Base-by-base conservation (phyloP, 2,797 vertebrate genomes). In the Propithecus perrieri region DNA sequence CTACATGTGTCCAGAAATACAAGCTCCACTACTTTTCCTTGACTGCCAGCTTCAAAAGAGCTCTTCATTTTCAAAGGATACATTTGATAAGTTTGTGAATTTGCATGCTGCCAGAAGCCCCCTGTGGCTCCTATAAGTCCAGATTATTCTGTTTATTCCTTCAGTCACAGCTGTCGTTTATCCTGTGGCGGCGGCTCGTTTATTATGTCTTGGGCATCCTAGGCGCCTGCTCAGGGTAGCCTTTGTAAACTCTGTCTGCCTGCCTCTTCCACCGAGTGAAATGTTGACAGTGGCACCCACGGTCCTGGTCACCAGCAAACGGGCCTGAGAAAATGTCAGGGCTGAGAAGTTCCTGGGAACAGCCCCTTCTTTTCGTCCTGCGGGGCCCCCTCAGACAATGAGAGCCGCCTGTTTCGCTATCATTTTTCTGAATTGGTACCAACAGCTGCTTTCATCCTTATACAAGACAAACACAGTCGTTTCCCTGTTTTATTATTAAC, bases 131-230 rank as follows among this genome's bases (percentile, higher is more conserved):
- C 97, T 98, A 94, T 97, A 98, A 98, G 97, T 98, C 98, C 98
- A 98, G 98, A 98, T 98, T 98, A 98, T 98, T 97, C 98, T 98
- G 98, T 98, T 98, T 98, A 98, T 98, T 99, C 97, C 97, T 97
- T 98, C 97, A 97, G 97, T 98, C 98, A 98, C 98, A 98, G 98
- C 97, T 98, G 98, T 98, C 97, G 75, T 97, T 98, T 98, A 98
- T 97, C 95, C 22, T 91, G 95, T 89, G 85, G 97, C 92, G 97
- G 97, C 97, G 98, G 98, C 96, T 95, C 93, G 35, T 95, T 98
- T 97, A 97, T 95, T 74, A 97, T 48, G 97, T 97, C 96, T 97
- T 76, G 78, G 98, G 97, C 96, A 98, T 97, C 97, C 97, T 89
- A 94, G 97, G 95, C 38, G 12, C 94, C 96, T 74, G 97, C 97